These are phyloP conservation scores for Morelia viridis DNA, from an alignment of 2,797 vertebrate species.

Conservation along the genomic window DNA sequence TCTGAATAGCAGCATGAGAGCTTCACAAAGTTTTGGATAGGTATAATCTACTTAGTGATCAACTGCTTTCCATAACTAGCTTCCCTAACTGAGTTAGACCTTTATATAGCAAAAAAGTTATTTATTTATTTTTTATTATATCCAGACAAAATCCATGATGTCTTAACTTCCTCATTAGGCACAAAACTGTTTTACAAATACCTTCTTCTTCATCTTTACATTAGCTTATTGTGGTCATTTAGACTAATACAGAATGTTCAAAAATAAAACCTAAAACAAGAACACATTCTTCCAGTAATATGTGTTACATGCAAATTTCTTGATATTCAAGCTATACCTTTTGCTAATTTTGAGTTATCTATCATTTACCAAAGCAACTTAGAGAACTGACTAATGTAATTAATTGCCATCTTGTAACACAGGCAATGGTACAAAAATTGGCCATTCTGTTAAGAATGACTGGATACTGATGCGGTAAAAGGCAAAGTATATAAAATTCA, in stretches of 20 bases:
- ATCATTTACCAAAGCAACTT: too few relatives aligned
- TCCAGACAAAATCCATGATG: neutral
- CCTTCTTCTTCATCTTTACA: neutral
- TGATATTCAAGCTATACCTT: too few relatives aligned
- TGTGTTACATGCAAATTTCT: too few relatives aligned
- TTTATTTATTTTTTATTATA: neutral
- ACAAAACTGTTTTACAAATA: neutral
- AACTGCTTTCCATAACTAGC: neutral
- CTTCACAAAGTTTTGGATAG: neutral
- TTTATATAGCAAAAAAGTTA: neutral
- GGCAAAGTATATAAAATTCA: too few relatives aligned
- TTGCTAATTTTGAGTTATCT: too few relatives aligned
- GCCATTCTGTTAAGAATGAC: too few relatives aligned
- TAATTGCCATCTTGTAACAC: too few relatives aligned
- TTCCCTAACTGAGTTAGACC: neutral
- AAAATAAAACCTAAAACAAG: too few relatives aligned
- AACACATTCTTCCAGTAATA: too few relatives aligned
- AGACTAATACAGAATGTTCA: neutral
- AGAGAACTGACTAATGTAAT: too few relatives aligned
- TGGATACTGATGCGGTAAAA: too few relatives aligned
- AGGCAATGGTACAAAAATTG: too few relatives aligned
- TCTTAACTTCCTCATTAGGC: neutral
- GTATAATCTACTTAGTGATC: neutral
- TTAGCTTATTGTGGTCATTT: neutral
- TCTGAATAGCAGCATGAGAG: neutral